Conservation (phyloP, 2,113 vertebrate species). For the Hemibates koningsi region DNA sequence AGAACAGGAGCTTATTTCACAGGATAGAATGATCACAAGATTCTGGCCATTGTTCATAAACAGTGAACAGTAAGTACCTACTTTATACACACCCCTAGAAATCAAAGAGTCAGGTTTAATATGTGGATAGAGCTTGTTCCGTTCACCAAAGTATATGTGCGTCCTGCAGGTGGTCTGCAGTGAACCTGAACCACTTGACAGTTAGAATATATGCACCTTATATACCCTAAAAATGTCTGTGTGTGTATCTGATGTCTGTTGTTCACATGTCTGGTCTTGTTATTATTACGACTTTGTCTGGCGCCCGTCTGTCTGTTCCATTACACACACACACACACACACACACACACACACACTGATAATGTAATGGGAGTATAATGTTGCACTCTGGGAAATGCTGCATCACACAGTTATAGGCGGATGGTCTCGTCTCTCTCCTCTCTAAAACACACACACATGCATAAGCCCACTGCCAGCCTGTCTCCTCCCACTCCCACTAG, state of each 20-base stretch:
- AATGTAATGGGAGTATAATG: slow-evolving; percentile 63
- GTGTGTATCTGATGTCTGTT: slow-evolving; percentile 18
- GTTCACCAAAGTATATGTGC: background rate
- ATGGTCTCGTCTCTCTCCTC: background rate
- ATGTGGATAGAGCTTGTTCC: background rate
- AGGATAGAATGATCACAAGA: background rate
- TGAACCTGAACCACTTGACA: background rate
- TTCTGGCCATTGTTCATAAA: background rate
- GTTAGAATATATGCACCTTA: background rate
- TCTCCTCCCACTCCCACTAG: slow-evolving; percentile 10
- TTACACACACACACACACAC: slow-evolving; percentile 26
- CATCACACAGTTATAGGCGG: slow-evolving; percentile 56
- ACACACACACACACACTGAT: slow-evolving; percentile 1
- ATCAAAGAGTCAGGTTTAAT: background rate
- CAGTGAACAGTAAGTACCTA: background rate
- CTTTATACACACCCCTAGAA: background rate
- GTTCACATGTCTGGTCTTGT: slow-evolving; percentile 36
- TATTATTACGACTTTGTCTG: slow-evolving; percentile 71
- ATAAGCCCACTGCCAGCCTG: background rate
- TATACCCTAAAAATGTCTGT: slow-evolving; percentile 6
- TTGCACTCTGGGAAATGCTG: slow-evolving; percentile 64
- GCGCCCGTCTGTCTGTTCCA: slow-evolving; percentile 72
- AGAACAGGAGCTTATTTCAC: background rate
- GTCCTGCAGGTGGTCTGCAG: background rate
- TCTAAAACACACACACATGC: slow-evolving; percentile 1